These are phyloP conservation scores for Eristalinus aeneus DNA, from an alignment of 2,888 invertebrate species.

Conservation along the genomic window DNA sequence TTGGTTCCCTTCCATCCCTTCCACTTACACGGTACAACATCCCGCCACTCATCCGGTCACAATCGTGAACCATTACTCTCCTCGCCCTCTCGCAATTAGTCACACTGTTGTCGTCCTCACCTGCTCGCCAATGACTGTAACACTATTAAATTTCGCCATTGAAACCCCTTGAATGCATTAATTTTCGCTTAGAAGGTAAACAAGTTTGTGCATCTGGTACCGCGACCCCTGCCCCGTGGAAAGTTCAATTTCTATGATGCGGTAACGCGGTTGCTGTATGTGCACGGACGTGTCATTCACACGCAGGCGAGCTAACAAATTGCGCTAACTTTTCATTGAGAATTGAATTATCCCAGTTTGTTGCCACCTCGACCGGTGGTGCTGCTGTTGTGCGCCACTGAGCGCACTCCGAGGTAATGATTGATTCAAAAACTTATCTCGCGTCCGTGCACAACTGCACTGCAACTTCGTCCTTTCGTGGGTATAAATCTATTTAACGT, in stretches of 20 bases:
- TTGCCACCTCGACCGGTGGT: too few species aligned
- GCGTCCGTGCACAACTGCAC: neutral
- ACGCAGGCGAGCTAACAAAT: constrained; percentile 9
- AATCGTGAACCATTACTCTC: neutral
- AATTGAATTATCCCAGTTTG: constrained; percentile 15
- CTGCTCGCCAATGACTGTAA: neutral
- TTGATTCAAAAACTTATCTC: constrained; percentile 34
- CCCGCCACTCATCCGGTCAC: neutral
- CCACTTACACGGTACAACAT: neutral
- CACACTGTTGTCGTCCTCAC: neutral
- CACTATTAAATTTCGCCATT: neutral
- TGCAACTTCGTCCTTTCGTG: constrained; percentile 39
- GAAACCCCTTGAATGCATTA: neutral
- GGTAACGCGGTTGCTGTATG: neutral
- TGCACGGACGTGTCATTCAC: neutral
- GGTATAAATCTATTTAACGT: constrained; percentile 58
- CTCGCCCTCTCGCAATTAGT: neutral
- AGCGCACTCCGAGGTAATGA: neutral
- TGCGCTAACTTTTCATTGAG: constrained; percentile 16
- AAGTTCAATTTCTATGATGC: neutral
- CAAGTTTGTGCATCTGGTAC: neutral
- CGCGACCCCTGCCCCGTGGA: neutral
- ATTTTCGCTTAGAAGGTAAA: neutral
- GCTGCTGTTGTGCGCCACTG: neutral
- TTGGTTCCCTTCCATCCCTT: neutral